Evolutionary conservation across 92 coral and sea anemone species (phyloP), one percentile per base, ranked within the genome.

Genomic region (Epizoanthus stellaris): DNA sequence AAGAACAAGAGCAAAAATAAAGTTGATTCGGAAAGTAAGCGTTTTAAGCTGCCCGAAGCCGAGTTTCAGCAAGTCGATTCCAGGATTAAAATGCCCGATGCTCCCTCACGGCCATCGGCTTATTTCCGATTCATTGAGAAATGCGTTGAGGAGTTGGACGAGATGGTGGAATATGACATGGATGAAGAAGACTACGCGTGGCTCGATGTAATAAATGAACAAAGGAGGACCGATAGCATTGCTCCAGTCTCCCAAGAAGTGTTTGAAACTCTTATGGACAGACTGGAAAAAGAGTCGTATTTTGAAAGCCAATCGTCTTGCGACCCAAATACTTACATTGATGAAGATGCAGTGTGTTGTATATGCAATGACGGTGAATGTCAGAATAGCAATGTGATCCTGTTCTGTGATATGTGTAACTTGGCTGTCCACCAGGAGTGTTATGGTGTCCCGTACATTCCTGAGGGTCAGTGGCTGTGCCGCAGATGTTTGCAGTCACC

Each of bases 381-480:
- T 85, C 98, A 95, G 76, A 97, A 97, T 85, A 95, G 98, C 66
- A 97, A 97, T 91, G 99, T 95, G 36, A 97, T 97, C 87, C 90
- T 97, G 67, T 97, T 97, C 72, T 97, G 99, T 83, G 99, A 97
- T 79, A 97, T 97, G 99, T 97, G 99, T 67, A 97, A 97, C 88
- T 85, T 97, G 77, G 99, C 99, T 53, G 99, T 97, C 25, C 99
- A 97, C 82, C 99, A 97, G 76, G 99, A 97, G 81, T 97, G 99
- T 90, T 97, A 97, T 85, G 99, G 99, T 17, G 99, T 97, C 23
- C 99, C 99, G 16, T 97, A 97, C 84, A 97, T 97, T 75, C 99
- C 99, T 4, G 99, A 97, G 91, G 99, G 99, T 53, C 99, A 97
- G 93, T 97, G 99, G 99, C 97, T 97, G 49, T 97, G 99, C 67